Base-by-base conservation (phyloP, 2,888 invertebrate genomes). In the Rotaria sp. region DNA sequence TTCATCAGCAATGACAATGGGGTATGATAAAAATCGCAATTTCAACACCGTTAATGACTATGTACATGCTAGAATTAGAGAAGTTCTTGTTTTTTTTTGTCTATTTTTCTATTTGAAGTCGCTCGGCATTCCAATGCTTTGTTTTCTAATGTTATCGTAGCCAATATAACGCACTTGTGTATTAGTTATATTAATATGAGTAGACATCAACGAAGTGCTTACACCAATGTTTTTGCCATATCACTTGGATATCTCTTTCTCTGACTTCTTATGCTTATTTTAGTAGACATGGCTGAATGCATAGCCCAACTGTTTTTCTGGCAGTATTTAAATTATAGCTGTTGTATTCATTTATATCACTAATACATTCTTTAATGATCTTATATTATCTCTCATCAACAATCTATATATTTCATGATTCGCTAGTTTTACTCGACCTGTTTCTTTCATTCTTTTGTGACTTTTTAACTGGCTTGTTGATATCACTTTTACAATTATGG, bases 181-280 rank as follows among this genome's bases (percentile, higher is more conserved):
- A 67, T 67, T 67, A 8, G 35, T 30, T 67, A n/a, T 30, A 67
- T 35, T 13, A 30, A 8, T 35, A n/a, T 30, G 18, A 67, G 35
- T 30, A 30, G 30, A 35, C 67, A 67, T 67, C 67, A 30, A 35
- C 35, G 35, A 35, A 35, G 35, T 13, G 35, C 67, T 18, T 67
- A 67, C 13, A 35, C 35, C 18, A 35, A 11, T 67, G 2, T 35
- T 13, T 35, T 67, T 13, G 67, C 30, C 4, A 67, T 35, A 30
- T 35, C 67, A 67, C 30, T 67, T 15, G 67, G 67, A 67, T 67
- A 67, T 67, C 67, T 67, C 30, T 67, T 67, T 67, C 67, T 67
- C 11, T 67, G 67, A 35, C 30, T 67, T 13, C 8, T 67, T 11
- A 67, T 67, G 67, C 7, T 67, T 3, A 35, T 1, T 13, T 67